These are phyloP conservation scores for Sinocyclocheilus maitianheensis DNA, from an alignment of 2,113 vertebrate species.

Conservation along the genomic window DNA sequence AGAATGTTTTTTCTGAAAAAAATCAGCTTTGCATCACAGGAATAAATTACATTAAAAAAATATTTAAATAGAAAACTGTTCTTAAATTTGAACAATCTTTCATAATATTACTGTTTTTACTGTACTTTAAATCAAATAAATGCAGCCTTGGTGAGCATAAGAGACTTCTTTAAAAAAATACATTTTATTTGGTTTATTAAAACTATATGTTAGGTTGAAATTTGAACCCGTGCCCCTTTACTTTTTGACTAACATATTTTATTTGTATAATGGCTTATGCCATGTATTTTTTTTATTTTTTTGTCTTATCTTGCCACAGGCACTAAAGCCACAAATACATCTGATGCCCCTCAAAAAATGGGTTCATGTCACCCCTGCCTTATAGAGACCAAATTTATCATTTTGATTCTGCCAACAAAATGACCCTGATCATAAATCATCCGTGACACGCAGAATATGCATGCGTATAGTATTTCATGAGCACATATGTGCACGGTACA, in stretches of 20 bases:
- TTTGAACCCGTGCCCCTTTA: not conserved
- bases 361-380: not conserved
- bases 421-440: not conserved
- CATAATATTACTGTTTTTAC: too few relatives aligned
- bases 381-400: not conserved
- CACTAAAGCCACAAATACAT: not conserved
- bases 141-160: too few relatives aligned
- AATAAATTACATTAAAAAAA: too few relatives aligned
- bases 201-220: not conserved
- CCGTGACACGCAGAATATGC: not conserved
- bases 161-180: not conserved
- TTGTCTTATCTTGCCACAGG: too few relatives aligned
- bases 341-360: not conserved
- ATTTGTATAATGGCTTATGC: too few relatives aligned
- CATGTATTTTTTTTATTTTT: too few relatives aligned
- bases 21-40: too few relatives aligned
- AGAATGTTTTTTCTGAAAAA: too few relatives aligned
- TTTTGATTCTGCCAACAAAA: not conserved
- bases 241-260: too few relatives aligned
- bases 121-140: too few relatives aligned
- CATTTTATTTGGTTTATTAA: not conserved
- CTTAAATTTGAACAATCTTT: too few relatives aligned
- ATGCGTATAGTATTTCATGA: not conserved
- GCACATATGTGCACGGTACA: not conserved
- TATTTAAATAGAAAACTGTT: too few relatives aligned